A percentile compares a stretch with the other conserved stretches of the same genome.
These are phyloP conservation scores for Unio delphinus DNA, from an alignment of 2,888 invertebrate species.

Conservation along the genomic window DNA sequence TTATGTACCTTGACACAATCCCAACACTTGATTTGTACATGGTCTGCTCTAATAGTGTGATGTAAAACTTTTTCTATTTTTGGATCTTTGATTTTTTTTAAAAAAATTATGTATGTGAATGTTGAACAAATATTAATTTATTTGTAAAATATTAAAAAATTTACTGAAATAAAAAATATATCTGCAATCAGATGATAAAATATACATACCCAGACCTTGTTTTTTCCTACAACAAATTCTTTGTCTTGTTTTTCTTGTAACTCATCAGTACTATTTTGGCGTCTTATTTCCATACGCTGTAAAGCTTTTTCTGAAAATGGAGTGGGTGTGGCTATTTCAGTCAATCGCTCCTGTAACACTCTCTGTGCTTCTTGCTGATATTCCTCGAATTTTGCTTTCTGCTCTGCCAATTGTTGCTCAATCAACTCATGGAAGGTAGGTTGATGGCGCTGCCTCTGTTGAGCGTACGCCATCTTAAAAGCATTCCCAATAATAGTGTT, in stretches of 20 bases:
- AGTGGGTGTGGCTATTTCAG: conserved; percentile 65
- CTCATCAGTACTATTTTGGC: conserved; percentile 48
- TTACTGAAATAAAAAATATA: too few species aligned
- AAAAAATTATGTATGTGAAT: too few species aligned
- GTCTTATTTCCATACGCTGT: conserved; percentile 60
- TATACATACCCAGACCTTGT: conserved; percentile 57
- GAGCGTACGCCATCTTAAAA: conserved; percentile 92
- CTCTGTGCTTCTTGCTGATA: conserved; percentile 59
- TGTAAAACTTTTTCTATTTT: too few species aligned
- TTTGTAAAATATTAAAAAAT: too few species aligned
- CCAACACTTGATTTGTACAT: too few species aligned
- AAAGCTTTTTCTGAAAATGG: conserved; percentile 55
- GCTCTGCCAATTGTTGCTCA: conserved; percentile 64
- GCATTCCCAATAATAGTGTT: conserved; percentile 91
- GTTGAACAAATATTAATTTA: too few species aligned
- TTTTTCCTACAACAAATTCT: conserved; percentile 41
- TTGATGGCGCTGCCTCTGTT: conserved; percentile 70
- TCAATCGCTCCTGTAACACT: conserved; percentile 56
- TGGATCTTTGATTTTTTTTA: too few species aligned
- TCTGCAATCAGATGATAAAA: background rate
- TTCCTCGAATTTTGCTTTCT: conserved; percentile 61
- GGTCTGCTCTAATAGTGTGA: too few species aligned
- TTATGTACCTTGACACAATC: too few species aligned
- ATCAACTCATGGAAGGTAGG: conserved; percentile 70
- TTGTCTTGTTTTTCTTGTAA: conserved; percentile 26